Percentiles rank a stretch among this genome's conserved stretches.
Evolutionary conservation across 2,888 invertebrate species (phyloP).

Genomic region (Lycia hirtaria): DNA sequence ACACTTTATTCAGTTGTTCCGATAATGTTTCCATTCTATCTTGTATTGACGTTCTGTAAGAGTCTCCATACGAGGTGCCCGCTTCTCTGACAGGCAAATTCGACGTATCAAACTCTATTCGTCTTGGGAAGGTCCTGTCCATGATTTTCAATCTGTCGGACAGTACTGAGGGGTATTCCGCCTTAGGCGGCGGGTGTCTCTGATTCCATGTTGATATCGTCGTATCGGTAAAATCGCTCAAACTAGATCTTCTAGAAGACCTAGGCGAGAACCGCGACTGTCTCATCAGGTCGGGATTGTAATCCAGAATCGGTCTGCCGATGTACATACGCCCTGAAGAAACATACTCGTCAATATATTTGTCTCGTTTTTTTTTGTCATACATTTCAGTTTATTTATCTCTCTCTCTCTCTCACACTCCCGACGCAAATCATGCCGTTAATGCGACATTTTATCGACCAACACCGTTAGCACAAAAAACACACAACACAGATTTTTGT

Average conservation of each 20-base stretch:
- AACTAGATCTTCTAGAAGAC: conserved; percentile 76
- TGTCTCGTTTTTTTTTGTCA: conserved; percentile 51
- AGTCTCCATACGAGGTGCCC: conserved; percentile 69
- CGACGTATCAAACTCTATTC: conserved; percentile 76
- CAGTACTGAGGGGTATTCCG: conserved; percentile 77
- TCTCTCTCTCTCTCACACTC: conserved; percentile 61
- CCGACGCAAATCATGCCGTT: conserved; percentile 66
- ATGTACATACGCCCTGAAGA: conserved; percentile 73
- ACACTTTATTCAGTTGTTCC: conserved; percentile 75
- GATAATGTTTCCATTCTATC: conserved; percentile 75
- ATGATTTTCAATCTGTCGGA: conserved; percentile 72
- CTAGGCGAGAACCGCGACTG: conserved; percentile 72
- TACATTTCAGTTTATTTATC: conserved; percentile 85
- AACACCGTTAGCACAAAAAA: conserved; percentile 76
- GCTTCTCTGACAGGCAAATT: conserved; percentile 63
- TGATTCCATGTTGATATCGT: conserved; percentile 82
- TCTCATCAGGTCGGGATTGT: conserved; percentile 75
- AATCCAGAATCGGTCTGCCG: conserved; percentile 78
- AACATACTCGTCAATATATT: conserved; percentile 41
- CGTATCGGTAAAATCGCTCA: conserved; percentile 83
- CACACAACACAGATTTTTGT: conserved; percentile 59
- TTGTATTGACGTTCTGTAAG: conserved; percentile 65
- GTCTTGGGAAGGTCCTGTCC: conserved; percentile 72
- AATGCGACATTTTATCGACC: conserved; percentile 55
- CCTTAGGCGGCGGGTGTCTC: conserved; percentile 60